A percentile compares a stretch with the other conserved stretches of the same genome.
phyloP scores from a whole-genome alignment of 2,797 vertebrate genomes.

The Iguana delicatissima region DNA sequence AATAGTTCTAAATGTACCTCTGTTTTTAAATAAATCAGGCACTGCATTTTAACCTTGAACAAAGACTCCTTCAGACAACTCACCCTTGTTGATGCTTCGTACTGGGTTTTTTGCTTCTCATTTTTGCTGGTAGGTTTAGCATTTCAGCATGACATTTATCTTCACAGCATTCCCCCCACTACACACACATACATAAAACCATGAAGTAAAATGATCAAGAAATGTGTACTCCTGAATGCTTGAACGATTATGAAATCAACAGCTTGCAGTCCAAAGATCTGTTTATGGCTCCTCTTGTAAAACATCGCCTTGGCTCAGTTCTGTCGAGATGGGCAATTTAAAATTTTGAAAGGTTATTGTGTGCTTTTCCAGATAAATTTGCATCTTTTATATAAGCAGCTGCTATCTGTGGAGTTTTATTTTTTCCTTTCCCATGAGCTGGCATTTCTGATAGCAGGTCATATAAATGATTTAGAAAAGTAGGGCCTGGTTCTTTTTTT shows the following conservation, averaged over 20 bases:
- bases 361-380: background rate
- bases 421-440: background rate
- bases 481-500: background rate
- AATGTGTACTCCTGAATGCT: conserved; percentile 5
- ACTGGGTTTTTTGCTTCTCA: conserved; percentile 23
- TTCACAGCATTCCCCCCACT: background rate
- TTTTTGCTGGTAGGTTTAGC: conserved; percentile 40
- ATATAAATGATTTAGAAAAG: background rate
- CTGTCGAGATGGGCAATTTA: conserved; percentile 40
- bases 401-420: background rate
- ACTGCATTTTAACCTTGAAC: background rate
- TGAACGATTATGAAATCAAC: conserved; percentile 30
- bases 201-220: conserved; percentile 34
- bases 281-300: conserved; percentile 25
- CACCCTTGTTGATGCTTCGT: background rate
- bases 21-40: background rate
- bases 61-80: background rate
- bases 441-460: background rate
- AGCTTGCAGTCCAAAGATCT: conserved; percentile 14
- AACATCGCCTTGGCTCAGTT: conserved; percentile 26
- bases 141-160: conserved; percentile 39
- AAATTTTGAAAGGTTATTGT: conserved; percentile 4
- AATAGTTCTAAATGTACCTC: background rate
- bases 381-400: conserved; percentile 19
- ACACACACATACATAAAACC: background rate